A percentile compares a stretch with the other conserved stretches of the same genome.
These are phyloP conservation scores for Hydrochoerus hydrochaeris DNA, from an alignment of 2,113 vertebrate species.

Conservation along the genomic window DNA sequence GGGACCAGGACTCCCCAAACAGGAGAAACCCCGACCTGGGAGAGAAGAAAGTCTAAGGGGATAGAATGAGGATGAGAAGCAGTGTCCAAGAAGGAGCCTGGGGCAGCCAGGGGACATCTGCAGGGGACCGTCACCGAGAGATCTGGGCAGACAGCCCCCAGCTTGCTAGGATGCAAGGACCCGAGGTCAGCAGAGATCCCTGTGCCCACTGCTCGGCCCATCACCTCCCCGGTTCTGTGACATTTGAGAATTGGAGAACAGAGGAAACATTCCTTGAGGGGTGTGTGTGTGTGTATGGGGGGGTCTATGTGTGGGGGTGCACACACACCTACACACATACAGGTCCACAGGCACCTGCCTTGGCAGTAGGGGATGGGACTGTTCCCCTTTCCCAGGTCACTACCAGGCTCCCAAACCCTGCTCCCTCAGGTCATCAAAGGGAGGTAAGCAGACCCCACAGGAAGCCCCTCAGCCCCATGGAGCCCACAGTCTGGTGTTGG, in stretches of 20 bases:
- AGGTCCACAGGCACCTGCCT: neutral
- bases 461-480: neutral
- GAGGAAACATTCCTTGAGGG: neutral
- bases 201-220: neutral
- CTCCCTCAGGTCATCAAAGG: neutral
- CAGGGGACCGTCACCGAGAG: rapidly evolving
- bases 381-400: neutral
- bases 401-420: neutral
- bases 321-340: rapidly evolving
- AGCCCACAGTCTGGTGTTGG: neutral
- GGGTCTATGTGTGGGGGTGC: too few relatives aligned
- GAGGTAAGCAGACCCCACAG: neutral
- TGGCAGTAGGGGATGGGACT: neutral
- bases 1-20: neutral
- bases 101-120: neutral
- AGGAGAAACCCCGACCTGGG: neutral
- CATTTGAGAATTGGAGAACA: neutral
- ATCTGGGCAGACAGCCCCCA: neutral
- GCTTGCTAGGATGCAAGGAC: too few relatives aligned
- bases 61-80: neutral
- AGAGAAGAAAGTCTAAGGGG: neutral
- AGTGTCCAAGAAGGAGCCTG: neutral
- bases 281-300: neutral
- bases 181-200: neutral
- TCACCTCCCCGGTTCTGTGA: neutral